phyloP scores from a whole-genome alignment of 37 sponge, comb jelly and placozoan genomes.

The Hormiphora californensis region DNA sequence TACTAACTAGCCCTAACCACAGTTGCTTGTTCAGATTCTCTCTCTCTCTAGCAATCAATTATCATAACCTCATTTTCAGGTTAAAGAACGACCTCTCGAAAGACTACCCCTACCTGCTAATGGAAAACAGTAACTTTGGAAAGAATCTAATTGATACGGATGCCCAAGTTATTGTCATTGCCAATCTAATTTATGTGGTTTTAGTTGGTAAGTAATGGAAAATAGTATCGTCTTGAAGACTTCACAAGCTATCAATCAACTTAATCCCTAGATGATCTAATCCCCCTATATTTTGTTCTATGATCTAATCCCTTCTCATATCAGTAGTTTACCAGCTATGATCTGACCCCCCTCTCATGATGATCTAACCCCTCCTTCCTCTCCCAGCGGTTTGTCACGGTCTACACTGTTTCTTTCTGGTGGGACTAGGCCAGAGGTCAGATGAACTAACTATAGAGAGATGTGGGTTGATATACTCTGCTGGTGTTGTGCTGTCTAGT shows the following conservation, averaged over 20 bases:
- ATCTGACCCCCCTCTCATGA: no score
- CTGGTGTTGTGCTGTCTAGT: background rate
- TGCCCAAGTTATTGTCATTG: background rate
- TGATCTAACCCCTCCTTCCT: no score
- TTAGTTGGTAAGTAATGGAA: background rate
- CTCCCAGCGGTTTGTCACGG: background rate
- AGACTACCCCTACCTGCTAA: background rate
- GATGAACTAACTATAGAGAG: background rate
- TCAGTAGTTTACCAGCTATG: no score
- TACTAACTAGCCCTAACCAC: no score
- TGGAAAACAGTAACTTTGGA: background rate
- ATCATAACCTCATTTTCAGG: no score
- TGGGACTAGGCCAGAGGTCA: background rate
- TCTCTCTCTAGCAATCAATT: no score
- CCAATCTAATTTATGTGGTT: background rate
- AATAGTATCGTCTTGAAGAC: no score
- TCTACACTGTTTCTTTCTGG: conserved; percentile 3
- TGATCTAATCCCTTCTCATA: no score
- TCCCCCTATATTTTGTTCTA: no score
- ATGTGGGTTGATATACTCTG: background rate
- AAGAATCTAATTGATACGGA: background rate
- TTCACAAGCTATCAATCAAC: no score
- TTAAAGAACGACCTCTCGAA: background rate
- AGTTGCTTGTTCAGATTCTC: no score
- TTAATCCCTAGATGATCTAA: no score